Conservation (phyloP, 2,113 vertebrate species). For the Sardina pilchardus region DNA sequence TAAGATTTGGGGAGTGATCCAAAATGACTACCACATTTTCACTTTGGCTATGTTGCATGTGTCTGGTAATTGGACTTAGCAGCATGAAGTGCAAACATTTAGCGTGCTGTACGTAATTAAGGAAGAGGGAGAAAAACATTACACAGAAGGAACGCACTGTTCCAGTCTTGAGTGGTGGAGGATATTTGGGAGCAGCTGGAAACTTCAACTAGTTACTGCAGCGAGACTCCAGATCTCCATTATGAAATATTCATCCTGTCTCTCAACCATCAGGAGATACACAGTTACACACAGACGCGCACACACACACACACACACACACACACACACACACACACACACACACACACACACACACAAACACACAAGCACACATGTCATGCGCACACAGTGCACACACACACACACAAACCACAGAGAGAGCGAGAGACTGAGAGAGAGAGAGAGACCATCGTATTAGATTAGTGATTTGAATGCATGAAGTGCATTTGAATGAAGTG, state of each 20-base stretch:
- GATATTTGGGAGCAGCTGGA: neutral
- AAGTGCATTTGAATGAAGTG: no score
- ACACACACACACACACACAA: conserved; percentile 9
- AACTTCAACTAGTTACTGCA: neutral
- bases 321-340: conserved; percentile 11
- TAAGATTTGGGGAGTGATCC: no score
- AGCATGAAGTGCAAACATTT: neutral
- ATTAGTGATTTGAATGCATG: neutral
- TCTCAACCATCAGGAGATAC: conserved; percentile 37
- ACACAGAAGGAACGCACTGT: no score
- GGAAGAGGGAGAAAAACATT: no score
- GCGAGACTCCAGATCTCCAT: conserved; percentile 30
- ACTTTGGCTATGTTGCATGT: neutral
- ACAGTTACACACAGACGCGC: neutral
- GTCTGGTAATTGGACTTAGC: neutral
- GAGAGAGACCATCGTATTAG: no score
- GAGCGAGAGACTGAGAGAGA: no score
- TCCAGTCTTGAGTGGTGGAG: neutral
- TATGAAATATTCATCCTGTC: conserved; percentile 62
- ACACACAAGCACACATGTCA: neutral
- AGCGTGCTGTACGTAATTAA: conserved; percentile 16
- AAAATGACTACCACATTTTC: no score
- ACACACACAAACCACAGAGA: neutral
- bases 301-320: neutral
- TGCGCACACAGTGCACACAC: neutral